These are phyloP conservation scores for Zeus faber DNA, from an alignment of 2,113 vertebrate genomes.

Conservation along the genomic window DNA sequence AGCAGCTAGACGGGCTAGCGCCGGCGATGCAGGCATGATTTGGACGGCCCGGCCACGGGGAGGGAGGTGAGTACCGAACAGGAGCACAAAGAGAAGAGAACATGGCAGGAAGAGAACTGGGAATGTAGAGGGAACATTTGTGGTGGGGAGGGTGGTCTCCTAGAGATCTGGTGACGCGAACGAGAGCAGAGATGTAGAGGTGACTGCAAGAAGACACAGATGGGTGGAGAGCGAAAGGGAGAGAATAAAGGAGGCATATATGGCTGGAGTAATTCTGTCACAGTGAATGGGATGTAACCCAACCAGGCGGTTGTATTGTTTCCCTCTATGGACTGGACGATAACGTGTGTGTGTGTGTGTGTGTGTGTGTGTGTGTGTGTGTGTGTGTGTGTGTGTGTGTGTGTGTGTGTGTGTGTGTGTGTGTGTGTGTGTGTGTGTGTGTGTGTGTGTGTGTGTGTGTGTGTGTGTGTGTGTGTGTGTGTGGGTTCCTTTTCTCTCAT, in stretches of 20 bases:
- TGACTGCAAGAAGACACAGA: too few species aligned
- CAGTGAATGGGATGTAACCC: conserved; percentile 3
- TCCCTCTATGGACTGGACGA: not conserved
- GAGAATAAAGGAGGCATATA: not conserved
- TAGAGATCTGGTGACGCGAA: not conserved
- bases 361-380: not conserved
- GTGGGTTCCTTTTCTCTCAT: too few species aligned
- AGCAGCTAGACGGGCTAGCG: conserved; percentile 16
- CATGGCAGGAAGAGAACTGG: too few species aligned
- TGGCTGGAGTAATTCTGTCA: not conserved
- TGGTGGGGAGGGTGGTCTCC: not conserved
- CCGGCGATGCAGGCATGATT: conserved; percentile 53
- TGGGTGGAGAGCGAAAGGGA: not conserved
- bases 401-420: not conserved
- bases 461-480: conserved; percentile 3
- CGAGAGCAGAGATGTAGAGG: not conserved
- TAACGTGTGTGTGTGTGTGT: not conserved
- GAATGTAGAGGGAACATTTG: too few species aligned
- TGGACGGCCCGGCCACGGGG: conserved; percentile 38
- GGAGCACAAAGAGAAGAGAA: not conserved
- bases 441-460: not conserved
- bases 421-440: conserved; percentile 3
- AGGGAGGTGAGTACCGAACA: conserved; percentile 58
- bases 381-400: conserved; percentile 2
- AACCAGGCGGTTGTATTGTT: conserved; percentile 14